A percentile compares a stretch with the other conserved stretches of the same genome.
Conservation (phyloP, 1,140 invertebrate genomes). For the Phortica variegata region DNA sequence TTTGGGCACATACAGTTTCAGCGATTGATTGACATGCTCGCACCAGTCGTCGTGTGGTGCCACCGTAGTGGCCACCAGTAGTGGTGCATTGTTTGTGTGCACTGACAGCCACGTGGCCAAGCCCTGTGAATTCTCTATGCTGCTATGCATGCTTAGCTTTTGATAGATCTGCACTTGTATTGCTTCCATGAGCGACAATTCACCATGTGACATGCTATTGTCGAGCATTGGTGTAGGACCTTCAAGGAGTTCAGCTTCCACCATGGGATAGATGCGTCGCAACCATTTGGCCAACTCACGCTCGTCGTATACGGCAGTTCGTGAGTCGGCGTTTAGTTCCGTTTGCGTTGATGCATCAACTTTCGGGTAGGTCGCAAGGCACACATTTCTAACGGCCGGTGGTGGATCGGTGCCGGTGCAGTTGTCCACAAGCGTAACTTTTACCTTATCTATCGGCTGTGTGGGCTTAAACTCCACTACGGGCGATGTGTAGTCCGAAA, state of each 20-base stretch:
- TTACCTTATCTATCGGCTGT: slow-evolving; percentile 27
- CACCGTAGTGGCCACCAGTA: slow-evolving; percentile 37
- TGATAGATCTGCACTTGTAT: slow-evolving; percentile 40
- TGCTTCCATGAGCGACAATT: slow-evolving; percentile 28
- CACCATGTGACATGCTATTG: slow-evolving; percentile 8
- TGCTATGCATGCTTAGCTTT: slow-evolving; percentile 25
- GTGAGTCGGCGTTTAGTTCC: slow-evolving; percentile 8
- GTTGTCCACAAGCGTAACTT: slow-evolving; percentile 31
- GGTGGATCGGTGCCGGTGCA: slow-evolving; percentile 43
- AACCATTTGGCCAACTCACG: slow-evolving; percentile 41
- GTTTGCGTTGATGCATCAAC: slow-evolving; percentile 35
- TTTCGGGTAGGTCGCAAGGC: slow-evolving; percentile 24
- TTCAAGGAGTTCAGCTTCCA: slow-evolving; percentile 41
- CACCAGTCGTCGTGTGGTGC: slow-evolving; percentile 53
- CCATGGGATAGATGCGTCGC: slow-evolving; percentile 35
- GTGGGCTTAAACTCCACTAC: slow-evolving; percentile 43
- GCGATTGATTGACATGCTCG: slow-evolving; percentile 43
- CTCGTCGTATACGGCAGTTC: slow-evolving; percentile 26
- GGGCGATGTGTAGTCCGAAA: slow-evolving; percentile 44
- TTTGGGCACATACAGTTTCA: slow-evolving; percentile 42
- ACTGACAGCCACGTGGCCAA: slow-evolving; percentile 47
- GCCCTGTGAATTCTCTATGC: slow-evolving; percentile 37
- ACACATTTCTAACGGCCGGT: slow-evolving; percentile 17
- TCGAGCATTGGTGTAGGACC: slow-evolving; percentile 36
- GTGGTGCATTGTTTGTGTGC: slow-evolving; percentile 48